Percentiles rank a stretch among this genome's conserved stretches.
These are phyloP conservation scores for Microctenopoma stevenorrisi DNA, from an alignment of 2,797 vertebrate genomes.

Conservation along the genomic window DNA sequence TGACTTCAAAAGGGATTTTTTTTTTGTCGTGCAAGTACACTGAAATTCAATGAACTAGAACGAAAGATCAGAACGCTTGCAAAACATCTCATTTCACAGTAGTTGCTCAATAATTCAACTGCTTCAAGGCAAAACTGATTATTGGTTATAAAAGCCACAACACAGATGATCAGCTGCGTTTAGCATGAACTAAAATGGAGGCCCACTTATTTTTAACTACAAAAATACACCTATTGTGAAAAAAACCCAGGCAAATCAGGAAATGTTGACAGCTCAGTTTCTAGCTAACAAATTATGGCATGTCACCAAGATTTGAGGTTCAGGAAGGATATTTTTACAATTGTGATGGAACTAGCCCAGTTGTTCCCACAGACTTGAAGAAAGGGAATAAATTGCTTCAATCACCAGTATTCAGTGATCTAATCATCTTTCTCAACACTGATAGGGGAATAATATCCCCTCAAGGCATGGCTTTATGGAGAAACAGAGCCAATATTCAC, in stretches of 20 bases:
- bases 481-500: conserved; percentile 48
- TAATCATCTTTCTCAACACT: conserved; percentile 24
- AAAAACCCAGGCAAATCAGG: background rate
- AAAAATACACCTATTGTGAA: background rate
- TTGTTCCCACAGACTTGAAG: background rate
- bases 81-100: background rate
- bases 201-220: background rate
- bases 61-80: background rate
- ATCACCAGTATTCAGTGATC: conserved; percentile 27
- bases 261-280: background rate
- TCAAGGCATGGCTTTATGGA: conserved; percentile 33
- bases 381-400: conserved; percentile 19
- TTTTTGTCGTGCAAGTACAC: conserved; percentile 5
- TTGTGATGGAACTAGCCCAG: background rate
- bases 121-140: background rate
- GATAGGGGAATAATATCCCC: conserved; percentile 32
- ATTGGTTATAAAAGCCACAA: background rate
- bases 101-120: too few relatives aligned
- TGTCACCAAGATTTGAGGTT: background rate
- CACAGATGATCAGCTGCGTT: too few relatives aligned
- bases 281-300: background rate
- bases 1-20: conserved; percentile 20
- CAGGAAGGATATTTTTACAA: background rate
- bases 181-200: background rate
- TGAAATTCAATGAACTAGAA: conserved; percentile 1